These are phyloP conservation scores for Galaxias olidus DNA, from an alignment of 2,797 vertebrate genomes.

Conservation along the genomic window DNA sequence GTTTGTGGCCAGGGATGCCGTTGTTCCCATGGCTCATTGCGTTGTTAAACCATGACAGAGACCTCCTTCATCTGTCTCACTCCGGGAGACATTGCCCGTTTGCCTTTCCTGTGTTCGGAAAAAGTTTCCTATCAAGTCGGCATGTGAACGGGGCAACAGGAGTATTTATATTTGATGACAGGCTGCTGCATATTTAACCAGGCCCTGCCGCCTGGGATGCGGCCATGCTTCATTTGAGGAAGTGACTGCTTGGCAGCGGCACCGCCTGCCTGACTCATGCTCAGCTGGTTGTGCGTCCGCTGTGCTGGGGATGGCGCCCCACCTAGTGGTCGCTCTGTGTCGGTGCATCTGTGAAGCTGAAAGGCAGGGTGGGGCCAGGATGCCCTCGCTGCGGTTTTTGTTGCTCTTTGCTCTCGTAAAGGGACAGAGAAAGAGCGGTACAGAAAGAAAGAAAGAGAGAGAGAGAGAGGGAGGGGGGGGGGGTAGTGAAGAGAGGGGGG, in stretches of 20 bases:
- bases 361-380: constrained; percentile 7
- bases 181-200: constrained; percentile 26
- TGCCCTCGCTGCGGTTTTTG: not conserved
- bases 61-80: no score
- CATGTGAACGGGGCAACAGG: not conserved
- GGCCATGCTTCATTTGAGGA: constrained; percentile 22
- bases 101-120: not conserved
- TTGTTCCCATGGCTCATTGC: no score
- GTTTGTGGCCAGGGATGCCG: no score
- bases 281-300: not conserved
- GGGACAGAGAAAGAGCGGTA: not conserved
- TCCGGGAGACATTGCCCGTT: no score
- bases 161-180: constrained; percentile 33
- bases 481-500: not conserved
- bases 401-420: constrained; percentile 7
- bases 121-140: not conserved
- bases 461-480: not conserved
- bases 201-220: constrained; percentile 11
- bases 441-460: no score
- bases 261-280: constrained; percentile 27
- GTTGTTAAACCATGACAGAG: no score
- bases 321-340: constrained; percentile 28
- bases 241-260: constrained; percentile 9
- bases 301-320: constrained; percentile 9
- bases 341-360: constrained; percentile 4